phyloP scores from a whole-genome alignment of 2,797 vertebrate genomes.

The Anisognathus igniventris region DNA sequence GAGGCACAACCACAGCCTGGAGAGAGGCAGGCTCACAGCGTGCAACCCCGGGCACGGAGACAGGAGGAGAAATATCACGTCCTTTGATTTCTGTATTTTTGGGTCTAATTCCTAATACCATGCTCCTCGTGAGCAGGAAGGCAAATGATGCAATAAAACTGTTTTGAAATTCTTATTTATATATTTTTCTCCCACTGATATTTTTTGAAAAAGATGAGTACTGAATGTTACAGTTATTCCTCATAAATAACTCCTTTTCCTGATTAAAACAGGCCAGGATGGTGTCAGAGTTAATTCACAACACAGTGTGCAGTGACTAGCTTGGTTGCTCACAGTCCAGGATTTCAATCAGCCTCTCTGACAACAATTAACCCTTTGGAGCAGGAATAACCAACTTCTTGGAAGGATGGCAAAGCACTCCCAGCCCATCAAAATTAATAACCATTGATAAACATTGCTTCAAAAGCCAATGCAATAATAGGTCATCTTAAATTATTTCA shows the following conservation, averaged over 20 bases:
- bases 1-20: neutral
- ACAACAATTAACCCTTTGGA: neutral
- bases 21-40: neutral
- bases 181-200: neutral
- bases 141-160: neutral
- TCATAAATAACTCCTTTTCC: neutral
- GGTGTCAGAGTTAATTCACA: neutral
- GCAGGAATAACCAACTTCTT: neutral
- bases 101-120: neutral
- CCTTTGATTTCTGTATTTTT: conserved; percentile 29
- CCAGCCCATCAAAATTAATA: neutral
- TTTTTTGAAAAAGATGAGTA: neutral
- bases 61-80: neutral
- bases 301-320: neutral
- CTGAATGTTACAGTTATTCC: conserved; percentile 11
- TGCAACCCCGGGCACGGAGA: neutral
- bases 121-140: neutral
- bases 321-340: neutral
- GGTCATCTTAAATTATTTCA: neutral
- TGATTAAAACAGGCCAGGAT: neutral
- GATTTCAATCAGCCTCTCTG: neutral
- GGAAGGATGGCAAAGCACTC: neutral
- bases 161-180: conserved; percentile 12
- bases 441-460: neutral
- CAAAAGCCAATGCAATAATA: neutral